Percentiles rank a stretch among this genome's conserved stretches.
Evolutionary conservation across 2,113 vertebrate species (phyloP).

Genomic region (Peromyscus leucopus): DNA sequence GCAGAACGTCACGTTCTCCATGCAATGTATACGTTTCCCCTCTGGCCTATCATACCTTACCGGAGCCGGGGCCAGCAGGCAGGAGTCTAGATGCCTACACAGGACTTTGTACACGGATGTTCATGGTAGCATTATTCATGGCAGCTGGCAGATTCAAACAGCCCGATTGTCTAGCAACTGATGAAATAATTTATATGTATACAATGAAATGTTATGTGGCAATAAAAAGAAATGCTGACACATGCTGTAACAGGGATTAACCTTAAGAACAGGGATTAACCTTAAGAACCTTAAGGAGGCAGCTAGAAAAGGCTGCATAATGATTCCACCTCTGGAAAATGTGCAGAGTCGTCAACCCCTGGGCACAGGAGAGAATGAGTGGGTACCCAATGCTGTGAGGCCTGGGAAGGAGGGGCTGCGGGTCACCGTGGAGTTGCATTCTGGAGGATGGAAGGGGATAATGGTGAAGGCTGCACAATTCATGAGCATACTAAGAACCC

Average conservation of each 20-base stretch:
- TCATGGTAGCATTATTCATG: background rate
- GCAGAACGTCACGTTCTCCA: background rate
- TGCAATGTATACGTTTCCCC: background rate
- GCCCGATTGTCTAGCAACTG: background rate
- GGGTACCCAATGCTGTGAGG: no score
- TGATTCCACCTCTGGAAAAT: background rate
- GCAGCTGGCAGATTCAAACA: background rate
- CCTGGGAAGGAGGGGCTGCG: no score
- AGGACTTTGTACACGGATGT: background rate
- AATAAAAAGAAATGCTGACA: background rate
- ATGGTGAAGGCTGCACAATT: background rate
- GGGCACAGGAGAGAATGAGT: background rate
- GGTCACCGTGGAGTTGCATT: background rate
- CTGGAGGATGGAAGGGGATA: background rate
- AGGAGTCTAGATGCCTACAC: background rate
- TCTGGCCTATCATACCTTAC: background rate
- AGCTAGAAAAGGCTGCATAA: background rate
- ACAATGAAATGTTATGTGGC: background rate
- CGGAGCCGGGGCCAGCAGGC: background rate
- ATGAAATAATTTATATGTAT: background rate
- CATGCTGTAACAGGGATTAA: background rate
- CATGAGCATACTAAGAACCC: background rate
- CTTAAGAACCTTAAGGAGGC: background rate
- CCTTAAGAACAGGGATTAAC: background rate
- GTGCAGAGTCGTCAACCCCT: background rate